Percentiles rank a stretch among this genome's conserved stretches.
phyloP scores from a whole-genome alignment of 2,113 vertebrate genomes.

The Ceuthmochares aereus region DNA sequence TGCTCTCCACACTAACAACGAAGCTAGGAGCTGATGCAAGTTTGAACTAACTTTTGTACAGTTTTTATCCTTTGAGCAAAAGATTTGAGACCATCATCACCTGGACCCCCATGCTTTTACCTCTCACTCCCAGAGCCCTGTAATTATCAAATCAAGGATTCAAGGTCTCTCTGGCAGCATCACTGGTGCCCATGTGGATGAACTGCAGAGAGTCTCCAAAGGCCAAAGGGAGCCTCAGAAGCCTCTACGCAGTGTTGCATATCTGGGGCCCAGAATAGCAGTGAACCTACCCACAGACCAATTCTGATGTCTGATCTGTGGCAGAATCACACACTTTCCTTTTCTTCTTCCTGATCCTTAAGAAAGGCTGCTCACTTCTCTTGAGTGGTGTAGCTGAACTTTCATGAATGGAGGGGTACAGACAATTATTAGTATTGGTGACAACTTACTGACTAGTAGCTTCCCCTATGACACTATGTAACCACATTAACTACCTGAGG shows the following conservation, averaged over 20 bases:
- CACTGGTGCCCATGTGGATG: background rate
- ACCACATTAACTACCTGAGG: background rate
- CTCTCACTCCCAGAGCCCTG: background rate
- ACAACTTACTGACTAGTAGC: background rate
- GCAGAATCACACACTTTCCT: background rate
- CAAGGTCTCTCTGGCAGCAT: background rate
- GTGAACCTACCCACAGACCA: background rate
- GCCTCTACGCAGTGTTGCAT: background rate
- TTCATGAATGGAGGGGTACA: background rate
- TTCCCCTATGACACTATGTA: background rate
- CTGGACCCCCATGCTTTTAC: background rate
- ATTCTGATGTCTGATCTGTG: background rate
- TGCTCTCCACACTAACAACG: background rate
- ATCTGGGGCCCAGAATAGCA: background rate
- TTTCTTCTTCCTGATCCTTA: background rate
- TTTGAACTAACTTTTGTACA: background rate
- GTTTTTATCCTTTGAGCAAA: background rate
- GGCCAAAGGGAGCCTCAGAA: background rate
- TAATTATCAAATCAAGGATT: background rate
- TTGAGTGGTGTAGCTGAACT: background rate
- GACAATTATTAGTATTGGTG: background rate
- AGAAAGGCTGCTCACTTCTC: background rate
- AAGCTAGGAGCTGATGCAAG: background rate
- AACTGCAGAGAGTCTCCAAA: background rate
- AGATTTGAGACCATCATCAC: background rate